Conservation (phyloP, 2,113 vertebrate species). For the Nesoenas mayeri region DNA sequence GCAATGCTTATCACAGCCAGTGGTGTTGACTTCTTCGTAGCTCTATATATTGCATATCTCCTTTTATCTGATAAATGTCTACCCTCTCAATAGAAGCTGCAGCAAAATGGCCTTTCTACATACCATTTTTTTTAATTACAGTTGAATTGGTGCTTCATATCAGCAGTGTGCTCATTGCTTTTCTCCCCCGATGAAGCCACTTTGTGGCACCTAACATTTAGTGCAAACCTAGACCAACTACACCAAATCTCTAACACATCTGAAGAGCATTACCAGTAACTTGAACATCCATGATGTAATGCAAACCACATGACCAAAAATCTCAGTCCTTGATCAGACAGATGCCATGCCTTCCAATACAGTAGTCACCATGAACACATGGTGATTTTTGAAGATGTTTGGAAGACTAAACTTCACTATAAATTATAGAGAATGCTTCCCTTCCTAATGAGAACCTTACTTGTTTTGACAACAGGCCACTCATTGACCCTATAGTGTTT, state of each 20-base stretch:
- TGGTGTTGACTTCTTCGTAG: not conserved
- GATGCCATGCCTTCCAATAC: not conserved
- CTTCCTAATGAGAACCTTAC: not conserved
- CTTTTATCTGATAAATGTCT: not conserved
- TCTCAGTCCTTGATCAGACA: not conserved
- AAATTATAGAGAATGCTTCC: not conserved
- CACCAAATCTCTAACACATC: not conserved
- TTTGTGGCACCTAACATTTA: not conserved
- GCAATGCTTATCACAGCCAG: not conserved
- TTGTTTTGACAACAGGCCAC: not conserved
- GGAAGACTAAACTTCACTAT: not conserved
- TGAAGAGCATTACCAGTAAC: not conserved
- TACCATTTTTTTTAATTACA: not conserved
- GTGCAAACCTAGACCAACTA: not conserved
- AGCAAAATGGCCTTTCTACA: not conserved
- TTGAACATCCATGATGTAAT: not conserved
- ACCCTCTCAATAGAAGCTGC: not conserved
- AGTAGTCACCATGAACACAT: not conserved
- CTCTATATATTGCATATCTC: not conserved
- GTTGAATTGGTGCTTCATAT: not conserved
- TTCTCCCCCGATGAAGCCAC: not conserved
- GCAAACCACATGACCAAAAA: not conserved
- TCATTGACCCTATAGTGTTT: not conserved
- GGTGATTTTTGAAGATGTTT: not conserved
- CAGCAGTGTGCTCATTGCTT: not conserved